A percentile compares a stretch with the other conserved stretches of the same genome.
Evolutionary conservation across 2,888 invertebrate genomes (phyloP).

Genomic region (Acronicta alni): DNA sequence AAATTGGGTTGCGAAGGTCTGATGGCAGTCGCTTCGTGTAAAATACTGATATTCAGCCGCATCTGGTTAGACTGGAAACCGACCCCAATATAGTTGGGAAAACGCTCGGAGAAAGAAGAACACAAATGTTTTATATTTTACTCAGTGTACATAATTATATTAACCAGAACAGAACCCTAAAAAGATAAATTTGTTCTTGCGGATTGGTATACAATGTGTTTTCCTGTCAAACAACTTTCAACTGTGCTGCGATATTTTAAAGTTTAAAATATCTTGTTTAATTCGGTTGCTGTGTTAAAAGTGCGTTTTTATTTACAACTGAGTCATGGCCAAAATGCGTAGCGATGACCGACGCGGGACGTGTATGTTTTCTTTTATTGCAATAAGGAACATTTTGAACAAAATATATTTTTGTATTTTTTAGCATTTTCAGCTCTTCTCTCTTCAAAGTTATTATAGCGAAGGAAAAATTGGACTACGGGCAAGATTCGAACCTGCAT

Average conservation of each 20-base stretch:
- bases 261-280: constrained; percentile 23
- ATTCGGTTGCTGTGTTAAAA: constrained; percentile 39
- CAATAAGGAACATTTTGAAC: constrained; percentile 27
- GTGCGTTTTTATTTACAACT: constrained; percentile 59
- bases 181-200: constrained; percentile 35
- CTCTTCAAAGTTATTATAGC: too few species aligned
- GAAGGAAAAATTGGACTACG: too few species aligned
- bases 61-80: too few species aligned
- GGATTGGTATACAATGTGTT: constrained; percentile 27
- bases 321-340: constrained; percentile 53
- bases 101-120: too few species aligned
- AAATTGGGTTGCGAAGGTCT: too few species aligned
- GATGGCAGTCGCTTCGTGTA: too few species aligned
- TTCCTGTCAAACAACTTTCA: constrained; percentile 8
- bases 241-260: constrained; percentile 28
- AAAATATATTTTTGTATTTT: constrained; percentile 1
- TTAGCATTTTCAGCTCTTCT: too few species aligned
- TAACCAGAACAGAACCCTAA: constrained; percentile 30
- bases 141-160: neutral
- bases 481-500: too few species aligned
- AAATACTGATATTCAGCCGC: too few species aligned
- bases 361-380: constrained; percentile 45
- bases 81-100: too few species aligned
- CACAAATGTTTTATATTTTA: too few species aligned
- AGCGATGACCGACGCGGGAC: constrained; percentile 36